Evolutionary conservation across 2,797 vertebrate species (phyloP).

Genomic region (Esox lucius): DNA sequence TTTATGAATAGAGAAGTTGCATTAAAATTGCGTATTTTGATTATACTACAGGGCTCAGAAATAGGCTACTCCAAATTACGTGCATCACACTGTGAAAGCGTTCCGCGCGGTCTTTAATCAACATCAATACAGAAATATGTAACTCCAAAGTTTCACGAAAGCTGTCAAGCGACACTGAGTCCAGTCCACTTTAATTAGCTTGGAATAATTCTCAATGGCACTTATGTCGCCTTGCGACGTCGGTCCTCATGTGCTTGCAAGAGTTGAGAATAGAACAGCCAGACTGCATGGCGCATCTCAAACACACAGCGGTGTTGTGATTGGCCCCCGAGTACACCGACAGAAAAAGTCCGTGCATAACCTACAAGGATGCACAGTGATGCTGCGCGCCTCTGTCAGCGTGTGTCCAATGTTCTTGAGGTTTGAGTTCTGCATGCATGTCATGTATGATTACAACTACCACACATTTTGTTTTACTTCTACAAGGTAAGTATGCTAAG

Average conservation of each 20-base stretch:
- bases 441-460: neutral
- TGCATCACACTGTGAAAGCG: neutral
- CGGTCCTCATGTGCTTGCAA: neutral
- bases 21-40: neutral
- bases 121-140: neutral
- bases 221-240: constrained; percentile 4
- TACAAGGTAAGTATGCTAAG: no score
- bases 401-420: neutral
- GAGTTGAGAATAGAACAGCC: constrained; percentile 44
- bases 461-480: no score
- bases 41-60: neutral
- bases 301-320: constrained; percentile 48
- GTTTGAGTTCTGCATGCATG: neutral
- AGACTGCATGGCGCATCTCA: constrained; percentile 44
- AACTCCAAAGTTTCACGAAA: neutral
- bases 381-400: constrained; percentile 1
- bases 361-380: neutral
- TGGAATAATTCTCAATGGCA: neutral
- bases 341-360: neutral
- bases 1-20: neutral
- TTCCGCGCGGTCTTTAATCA: neutral
- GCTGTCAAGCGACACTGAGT: neutral
- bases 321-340: constrained; percentile 46
- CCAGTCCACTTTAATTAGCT: neutral
- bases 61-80: neutral